Conservation (phyloP, 2,797 vertebrate genomes). For the Tympanoctomys barrerae region DNA sequence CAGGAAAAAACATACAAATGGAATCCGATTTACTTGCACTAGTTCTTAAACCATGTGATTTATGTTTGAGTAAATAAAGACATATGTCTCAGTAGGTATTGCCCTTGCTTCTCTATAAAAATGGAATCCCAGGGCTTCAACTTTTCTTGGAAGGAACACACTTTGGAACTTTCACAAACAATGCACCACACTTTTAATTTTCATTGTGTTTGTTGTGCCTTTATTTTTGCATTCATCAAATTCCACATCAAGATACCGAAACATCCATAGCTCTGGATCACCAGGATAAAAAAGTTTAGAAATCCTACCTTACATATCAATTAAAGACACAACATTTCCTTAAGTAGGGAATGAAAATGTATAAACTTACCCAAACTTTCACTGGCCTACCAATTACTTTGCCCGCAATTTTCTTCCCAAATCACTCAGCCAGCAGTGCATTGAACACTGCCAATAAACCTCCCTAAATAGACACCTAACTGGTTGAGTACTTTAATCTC, state of each 20-base stretch:
- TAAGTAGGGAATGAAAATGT: neutral
- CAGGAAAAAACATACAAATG: slow-evolving; percentile 92
- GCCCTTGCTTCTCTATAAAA: slow-evolving; percentile 82
- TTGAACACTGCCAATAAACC: neutral
- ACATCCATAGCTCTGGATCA: neutral
- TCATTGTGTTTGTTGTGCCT: neutral
- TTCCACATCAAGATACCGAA: neutral
- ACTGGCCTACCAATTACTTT: neutral
- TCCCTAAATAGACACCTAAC: neutral
- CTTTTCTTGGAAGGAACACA: slow-evolving; percentile 78
- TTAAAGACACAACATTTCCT: neutral
- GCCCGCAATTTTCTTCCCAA: neutral
- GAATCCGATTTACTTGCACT: slow-evolving; percentile 89
- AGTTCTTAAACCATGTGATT: slow-evolving; percentile 89
- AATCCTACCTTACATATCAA: neutral
- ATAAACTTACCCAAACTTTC: neutral
- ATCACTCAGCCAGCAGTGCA: neutral
- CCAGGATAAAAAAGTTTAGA: neutral
- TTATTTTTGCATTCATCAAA: neutral
- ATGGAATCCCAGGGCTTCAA: slow-evolving; percentile 84
- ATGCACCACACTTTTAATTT: neutral
- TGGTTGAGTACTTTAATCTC: neutral
- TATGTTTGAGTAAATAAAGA: slow-evolving; percentile 91
- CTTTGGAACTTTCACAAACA: slow-evolving; percentile 64
- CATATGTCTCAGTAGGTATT: slow-evolving; percentile 87